Conservation (phyloP, 2,888 invertebrate species). For the Villa cingulata region DNA sequence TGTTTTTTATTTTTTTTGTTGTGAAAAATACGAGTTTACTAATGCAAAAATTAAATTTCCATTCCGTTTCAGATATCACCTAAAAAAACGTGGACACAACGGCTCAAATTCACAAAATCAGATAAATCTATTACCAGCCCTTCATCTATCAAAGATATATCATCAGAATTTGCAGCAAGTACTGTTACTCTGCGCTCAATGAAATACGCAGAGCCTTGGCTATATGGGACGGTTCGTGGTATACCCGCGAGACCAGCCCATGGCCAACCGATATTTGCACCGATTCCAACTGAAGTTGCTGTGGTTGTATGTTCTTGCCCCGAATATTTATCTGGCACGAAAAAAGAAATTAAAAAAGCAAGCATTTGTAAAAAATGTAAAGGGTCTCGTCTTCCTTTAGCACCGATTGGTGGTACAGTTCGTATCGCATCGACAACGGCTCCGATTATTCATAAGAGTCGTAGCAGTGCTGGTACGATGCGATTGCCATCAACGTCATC, state of each 20-base stretch:
- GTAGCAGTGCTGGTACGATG: conserved; percentile 47
- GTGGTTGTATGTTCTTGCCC: conserved; percentile 69
- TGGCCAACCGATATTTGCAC: conserved; percentile 34
- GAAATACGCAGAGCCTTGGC: conserved; percentile 76
- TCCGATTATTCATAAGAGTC: conserved; percentile 21
- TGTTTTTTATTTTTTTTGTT: conserved; percentile 1
- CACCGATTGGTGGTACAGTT: conserved; percentile 56
- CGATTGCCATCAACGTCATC: conserved; percentile 42
- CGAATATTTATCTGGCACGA: conserved; percentile 65
- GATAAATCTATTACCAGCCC: conserved; percentile 39
- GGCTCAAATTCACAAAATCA: conserved; percentile 45
- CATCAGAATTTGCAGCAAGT: conserved; percentile 38
- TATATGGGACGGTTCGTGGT: conserved; percentile 61
- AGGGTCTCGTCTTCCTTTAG: conserved; percentile 60
- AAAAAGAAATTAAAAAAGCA: conserved; percentile 58
- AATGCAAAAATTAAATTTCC: conserved; percentile 36
- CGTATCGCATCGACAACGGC: conserved; percentile 34
- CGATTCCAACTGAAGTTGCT: conserved; percentile 39
- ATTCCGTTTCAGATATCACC: conserved; percentile 16
- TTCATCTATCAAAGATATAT: conserved; percentile 20
- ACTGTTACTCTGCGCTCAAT: conserved; percentile 63
- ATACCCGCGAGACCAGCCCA: conserved; percentile 38
- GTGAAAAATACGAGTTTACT: conserved; percentile 20
- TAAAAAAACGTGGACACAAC: conserved; percentile 59
- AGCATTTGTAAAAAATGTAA: conserved; percentile 73